These are phyloP conservation scores for Psilopsiagon aymara DNA, from an alignment of 2,113 vertebrate genomes.

Conservation along the genomic window DNA sequence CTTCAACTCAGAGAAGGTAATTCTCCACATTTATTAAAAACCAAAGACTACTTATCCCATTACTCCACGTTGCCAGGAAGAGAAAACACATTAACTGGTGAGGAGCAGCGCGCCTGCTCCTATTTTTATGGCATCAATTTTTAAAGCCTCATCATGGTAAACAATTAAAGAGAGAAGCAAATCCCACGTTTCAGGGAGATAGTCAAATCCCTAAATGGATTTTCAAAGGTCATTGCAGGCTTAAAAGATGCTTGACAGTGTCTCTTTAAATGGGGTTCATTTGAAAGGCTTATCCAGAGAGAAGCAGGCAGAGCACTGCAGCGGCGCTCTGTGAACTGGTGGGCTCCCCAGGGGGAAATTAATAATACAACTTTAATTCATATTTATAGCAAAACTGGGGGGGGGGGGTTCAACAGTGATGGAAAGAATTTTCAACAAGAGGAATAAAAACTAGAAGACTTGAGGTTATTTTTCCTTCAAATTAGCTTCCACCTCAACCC, in stretches of 20 bases:
- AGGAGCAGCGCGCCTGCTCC: slow-evolving; percentile 52
- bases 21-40: slow-evolving; percentile 64
- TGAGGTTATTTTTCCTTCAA: background rate
- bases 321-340: slow-evolving; percentile 39
- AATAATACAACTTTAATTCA: slow-evolving; percentile 71
- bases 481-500: slow-evolving; percentile 51
- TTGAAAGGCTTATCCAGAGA: slow-evolving; percentile 61
- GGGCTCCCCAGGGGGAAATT: slow-evolving; percentile 65
- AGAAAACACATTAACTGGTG: slow-evolving; percentile 44
- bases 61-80: slow-evolving; percentile 63
- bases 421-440: slow-evolving; percentile 45
- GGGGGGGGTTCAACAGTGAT: background rate
- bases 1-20: slow-evolving; percentile 63
- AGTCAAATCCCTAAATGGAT: slow-evolving; percentile 71
- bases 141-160: slow-evolving; percentile 70
- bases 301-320: slow-evolving; percentile 25
- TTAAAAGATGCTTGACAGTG: slow-evolving; percentile 46
- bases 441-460: background rate
- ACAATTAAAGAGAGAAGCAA: slow-evolving; percentile 71
- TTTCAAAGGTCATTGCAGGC: slow-evolving; percentile 65
- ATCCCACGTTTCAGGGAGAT: slow-evolving; percentile 45
- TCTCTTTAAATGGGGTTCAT: slow-evolving; percentile 59
- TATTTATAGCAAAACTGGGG: slow-evolving; percentile 60
- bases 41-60: slow-evolving; percentile 58
- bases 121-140: slow-evolving; percentile 65